Percentiles rank a stretch among this genome's conserved stretches.
Evolutionary conservation across 1,140 invertebrate species (phyloP).

Genomic region (Calliphora vicina): DNA sequence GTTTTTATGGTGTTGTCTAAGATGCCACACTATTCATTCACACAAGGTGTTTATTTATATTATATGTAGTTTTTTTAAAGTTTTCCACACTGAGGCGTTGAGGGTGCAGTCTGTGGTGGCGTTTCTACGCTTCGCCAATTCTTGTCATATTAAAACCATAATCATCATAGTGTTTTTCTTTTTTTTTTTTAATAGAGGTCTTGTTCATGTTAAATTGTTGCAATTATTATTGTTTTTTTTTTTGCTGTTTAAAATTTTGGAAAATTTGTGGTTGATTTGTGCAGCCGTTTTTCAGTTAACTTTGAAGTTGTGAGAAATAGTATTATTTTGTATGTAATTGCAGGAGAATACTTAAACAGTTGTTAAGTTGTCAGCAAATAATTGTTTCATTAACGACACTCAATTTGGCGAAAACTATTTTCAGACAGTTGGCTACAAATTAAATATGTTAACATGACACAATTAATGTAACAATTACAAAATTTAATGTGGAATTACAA

Average conservation of each 20-base stretch:
- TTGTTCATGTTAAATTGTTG: background rate
- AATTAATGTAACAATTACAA: background rate
- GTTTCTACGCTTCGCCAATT: background rate
- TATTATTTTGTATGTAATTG: background rate
- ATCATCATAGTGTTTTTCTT: background rate
- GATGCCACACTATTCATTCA: background rate
- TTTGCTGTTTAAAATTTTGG: background rate
- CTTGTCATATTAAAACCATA: background rate
- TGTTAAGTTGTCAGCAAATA: slow-evolving; percentile 1
- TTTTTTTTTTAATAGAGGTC: background rate
- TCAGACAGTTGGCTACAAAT: background rate
- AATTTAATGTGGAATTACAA: background rate
- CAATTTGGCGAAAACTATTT: background rate
- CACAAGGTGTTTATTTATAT: background rate
- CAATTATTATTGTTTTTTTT: background rate
- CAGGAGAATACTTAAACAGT: background rate
- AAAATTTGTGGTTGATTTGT: background rate
- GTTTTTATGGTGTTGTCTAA: background rate
- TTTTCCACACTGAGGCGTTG: background rate
- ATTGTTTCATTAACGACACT: background rate
- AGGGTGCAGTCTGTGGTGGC: background rate
- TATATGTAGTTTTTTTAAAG: too few species aligned
- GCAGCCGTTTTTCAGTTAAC: background rate
- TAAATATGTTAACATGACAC: background rate
- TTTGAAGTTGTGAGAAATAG: too few species aligned